Conservation (phyloP, 2,797 vertebrate species). For the Microctenopoma steveboyesi region DNA sequence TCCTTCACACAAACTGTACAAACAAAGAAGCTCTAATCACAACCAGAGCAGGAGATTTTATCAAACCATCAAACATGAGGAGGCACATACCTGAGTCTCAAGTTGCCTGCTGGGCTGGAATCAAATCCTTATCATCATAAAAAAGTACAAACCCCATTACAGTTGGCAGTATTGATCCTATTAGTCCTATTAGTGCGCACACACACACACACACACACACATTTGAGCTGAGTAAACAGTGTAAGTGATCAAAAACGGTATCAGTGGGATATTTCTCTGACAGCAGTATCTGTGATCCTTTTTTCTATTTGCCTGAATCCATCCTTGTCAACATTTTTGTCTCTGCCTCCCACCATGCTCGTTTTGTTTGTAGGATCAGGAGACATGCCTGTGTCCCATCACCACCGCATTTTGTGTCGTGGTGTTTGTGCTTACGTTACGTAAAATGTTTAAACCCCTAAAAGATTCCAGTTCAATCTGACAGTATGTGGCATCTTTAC, state of each 20-base stretch:
- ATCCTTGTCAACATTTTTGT: too few species aligned
- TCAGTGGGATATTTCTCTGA: too few species aligned
- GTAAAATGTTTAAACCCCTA: not conserved
- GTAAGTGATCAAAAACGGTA: too few species aligned
- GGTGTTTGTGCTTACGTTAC: not conserved
- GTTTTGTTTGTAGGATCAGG: not conserved
- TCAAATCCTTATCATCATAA: constrained; percentile 10
- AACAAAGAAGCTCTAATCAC: not conserved
- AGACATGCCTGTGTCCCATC: too few species aligned
- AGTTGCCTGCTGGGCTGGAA: constrained; percentile 28
- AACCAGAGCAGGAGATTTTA: constrained; percentile 2
- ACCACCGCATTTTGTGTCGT: not conserved
- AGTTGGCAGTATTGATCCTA: too few species aligned
- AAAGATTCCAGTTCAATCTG: not conserved
- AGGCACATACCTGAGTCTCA: constrained; percentile 2
- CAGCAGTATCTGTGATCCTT: too few species aligned
- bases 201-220: too few species aligned
- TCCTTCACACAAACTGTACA: not conserved
- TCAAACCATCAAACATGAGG: not conserved
- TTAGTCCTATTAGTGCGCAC: too few species aligned
- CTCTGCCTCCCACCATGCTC: not conserved
- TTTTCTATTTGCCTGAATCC: too few species aligned
- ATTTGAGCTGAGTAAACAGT: too few species aligned
- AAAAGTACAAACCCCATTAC: too few species aligned
- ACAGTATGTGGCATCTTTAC: not conserved